phyloP scores from a whole-genome alignment of 2,797 vertebrate genomes.

The Hapalemur alaotrensis region DNA sequence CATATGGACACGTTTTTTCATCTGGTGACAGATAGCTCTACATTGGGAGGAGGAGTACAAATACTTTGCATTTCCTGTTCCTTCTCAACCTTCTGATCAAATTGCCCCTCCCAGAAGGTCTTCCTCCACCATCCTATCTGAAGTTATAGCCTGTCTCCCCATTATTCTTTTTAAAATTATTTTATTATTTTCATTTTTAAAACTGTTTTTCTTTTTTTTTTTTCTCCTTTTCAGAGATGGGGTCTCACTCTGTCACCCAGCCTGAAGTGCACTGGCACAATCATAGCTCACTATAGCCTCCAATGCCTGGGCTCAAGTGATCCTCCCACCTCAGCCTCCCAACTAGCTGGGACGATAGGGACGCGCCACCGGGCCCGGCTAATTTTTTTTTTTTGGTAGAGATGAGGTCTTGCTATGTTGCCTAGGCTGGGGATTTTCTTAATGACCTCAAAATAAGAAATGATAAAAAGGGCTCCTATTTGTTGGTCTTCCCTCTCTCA shows the following conservation, averaged over 20 bases:
- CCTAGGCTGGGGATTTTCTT: background rate
- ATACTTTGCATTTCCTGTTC: background rate
- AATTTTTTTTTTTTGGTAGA: background rate
- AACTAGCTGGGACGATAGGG: background rate
- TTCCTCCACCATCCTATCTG: background rate
- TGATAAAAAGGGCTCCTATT: background rate
- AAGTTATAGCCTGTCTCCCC: background rate
- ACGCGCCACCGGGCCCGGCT: accelerated
- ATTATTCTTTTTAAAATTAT: background rate
- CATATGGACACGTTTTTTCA: background rate
- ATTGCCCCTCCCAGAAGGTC: background rate
- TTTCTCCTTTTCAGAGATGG: background rate
- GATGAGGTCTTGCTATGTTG: background rate
- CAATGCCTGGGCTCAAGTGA: background rate
- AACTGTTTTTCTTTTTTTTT: background rate
- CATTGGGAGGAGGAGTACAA: background rate
- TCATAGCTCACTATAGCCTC: background rate
- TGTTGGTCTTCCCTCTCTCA: background rate
- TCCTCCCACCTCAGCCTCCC: background rate
- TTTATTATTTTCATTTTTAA: background rate
- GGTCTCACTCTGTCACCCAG: background rate
- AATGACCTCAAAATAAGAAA: slow-evolving; percentile 15
- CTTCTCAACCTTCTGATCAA: background rate
- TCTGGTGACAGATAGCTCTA: background rate
- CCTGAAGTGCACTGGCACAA: background rate